Evolutionary conservation across 2,888 invertebrate species (phyloP).

Genomic region (Scotopteryx bipunctaria): DNA sequence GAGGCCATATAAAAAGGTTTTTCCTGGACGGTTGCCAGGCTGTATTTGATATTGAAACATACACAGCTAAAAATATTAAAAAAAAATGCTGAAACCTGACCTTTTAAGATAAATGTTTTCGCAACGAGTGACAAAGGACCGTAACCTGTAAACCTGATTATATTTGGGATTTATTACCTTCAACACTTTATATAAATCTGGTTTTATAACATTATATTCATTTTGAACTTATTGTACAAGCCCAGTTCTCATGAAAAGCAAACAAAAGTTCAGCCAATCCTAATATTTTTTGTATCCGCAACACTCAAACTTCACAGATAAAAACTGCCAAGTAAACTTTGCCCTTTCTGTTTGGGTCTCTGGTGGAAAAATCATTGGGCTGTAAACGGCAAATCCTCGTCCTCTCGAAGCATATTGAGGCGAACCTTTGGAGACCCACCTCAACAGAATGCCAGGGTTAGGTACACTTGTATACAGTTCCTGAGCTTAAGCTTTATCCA

Average conservation of each 20-base stretch:
- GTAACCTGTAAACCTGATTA: no score
- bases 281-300: neutral
- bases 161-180: no score
- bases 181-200: no score
- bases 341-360: slow-evolving; percentile 16
- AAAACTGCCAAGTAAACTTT: slow-evolving; percentile 11
- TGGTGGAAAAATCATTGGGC: slow-evolving; percentile 6
- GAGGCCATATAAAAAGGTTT: slow-evolving; percentile 41
- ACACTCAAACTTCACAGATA: neutral
- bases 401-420: slow-evolving; percentile 9
- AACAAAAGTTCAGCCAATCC: neutral
- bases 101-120: neutral
- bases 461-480: slow-evolving; percentile 24
- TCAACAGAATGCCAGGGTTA: slow-evolving; percentile 28
- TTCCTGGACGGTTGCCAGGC: slow-evolving; percentile 47
- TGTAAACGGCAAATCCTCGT: slow-evolving; percentile 4
- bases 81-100: neutral
- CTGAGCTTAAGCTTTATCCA: slow-evolving; percentile 13
- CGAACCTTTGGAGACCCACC: slow-evolving; percentile 30
- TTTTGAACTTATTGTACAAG: no score
- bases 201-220: no score
- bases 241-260: no score
- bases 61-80: neutral
- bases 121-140: no score
- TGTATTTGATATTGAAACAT: slow-evolving; percentile 23